Percentiles rank a stretch among this genome's conserved stretches.
Conservation (phyloP, 2,888 invertebrate species). For the Seira sanloemensis region DNA sequence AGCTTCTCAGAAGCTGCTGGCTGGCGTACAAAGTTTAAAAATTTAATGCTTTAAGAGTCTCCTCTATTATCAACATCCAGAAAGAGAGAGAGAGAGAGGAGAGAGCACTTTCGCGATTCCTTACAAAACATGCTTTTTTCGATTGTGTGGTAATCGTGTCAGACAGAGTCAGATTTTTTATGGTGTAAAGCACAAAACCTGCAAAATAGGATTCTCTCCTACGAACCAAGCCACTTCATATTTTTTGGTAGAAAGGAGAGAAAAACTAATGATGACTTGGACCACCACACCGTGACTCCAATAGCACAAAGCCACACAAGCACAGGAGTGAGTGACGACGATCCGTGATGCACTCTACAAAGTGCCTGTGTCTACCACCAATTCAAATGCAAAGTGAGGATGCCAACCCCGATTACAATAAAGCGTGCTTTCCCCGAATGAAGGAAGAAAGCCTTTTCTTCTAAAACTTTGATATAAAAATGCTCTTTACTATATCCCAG, state of each 20-base stretch:
- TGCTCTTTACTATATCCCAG: background rate
- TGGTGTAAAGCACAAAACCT: background rate
- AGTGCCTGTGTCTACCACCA: background rate
- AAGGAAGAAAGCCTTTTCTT: background rate
- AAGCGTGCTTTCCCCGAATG: background rate
- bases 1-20: background rate
- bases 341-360: background rate
- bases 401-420: background rate
- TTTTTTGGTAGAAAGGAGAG: background rate
- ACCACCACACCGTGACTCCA: background rate
- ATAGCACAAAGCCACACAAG: background rate
- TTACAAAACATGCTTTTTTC: background rate
- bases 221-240: slow-evolving; percentile 4
- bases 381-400: slow-evolving; percentile 14
- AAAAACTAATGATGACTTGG: background rate
- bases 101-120: too few species aligned
- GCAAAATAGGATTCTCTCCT: background rate
- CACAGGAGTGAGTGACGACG: background rate
- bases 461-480: background rate
- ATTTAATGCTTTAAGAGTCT: background rate
- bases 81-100: too few species aligned
- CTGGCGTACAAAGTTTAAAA: background rate
- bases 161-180: background rate
- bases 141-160: slow-evolving; percentile 1
- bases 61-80: background rate